Percentiles rank a stretch among this genome's conserved stretches.
Conservation (phyloP, 1,140 invertebrate species). For the Neodiprion virginianus region DNA sequence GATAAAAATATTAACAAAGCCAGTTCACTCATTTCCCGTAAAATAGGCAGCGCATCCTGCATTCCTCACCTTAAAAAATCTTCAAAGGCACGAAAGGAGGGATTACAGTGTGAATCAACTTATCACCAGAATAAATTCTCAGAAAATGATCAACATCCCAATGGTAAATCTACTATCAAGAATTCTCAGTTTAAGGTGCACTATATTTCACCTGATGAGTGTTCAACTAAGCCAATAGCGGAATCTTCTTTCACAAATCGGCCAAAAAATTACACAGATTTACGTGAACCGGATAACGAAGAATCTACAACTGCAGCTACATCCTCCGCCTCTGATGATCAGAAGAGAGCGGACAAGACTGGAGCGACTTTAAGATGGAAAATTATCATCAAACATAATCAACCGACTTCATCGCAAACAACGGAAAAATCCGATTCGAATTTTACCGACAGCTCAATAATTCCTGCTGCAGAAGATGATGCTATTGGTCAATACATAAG, state of each 20-base stretch:
- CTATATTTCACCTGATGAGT: neutral
- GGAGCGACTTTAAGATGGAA: conserved; percentile 25
- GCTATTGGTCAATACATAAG: no score
- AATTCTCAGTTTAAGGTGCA: neutral
- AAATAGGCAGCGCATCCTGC: conserved; percentile 19
- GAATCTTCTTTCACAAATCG: neutral
- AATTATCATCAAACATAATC: conserved; percentile 28
- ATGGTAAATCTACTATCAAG: neutral
- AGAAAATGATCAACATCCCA: neutral
- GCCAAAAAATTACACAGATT: neutral
- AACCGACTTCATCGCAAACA: neutral
- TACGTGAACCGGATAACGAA: neutral
- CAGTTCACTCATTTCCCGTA: neutral
- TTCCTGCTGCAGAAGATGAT: no score
- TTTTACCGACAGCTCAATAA: no score
- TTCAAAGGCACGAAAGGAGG: neutral
- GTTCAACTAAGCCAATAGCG: neutral
- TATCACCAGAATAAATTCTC: conserved; percentile 11
- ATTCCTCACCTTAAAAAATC: conserved; percentile 15
- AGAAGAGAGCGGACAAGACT: conserved; percentile 9
- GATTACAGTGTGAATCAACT: neutral
- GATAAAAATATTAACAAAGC: conserved; percentile 6
- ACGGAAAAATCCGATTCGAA: no score
- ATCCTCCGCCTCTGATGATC: neutral
- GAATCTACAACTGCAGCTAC: neutral